Conservation (phyloP, 2,113 vertebrate species). For the Puffinus mauretanicus region DNA sequence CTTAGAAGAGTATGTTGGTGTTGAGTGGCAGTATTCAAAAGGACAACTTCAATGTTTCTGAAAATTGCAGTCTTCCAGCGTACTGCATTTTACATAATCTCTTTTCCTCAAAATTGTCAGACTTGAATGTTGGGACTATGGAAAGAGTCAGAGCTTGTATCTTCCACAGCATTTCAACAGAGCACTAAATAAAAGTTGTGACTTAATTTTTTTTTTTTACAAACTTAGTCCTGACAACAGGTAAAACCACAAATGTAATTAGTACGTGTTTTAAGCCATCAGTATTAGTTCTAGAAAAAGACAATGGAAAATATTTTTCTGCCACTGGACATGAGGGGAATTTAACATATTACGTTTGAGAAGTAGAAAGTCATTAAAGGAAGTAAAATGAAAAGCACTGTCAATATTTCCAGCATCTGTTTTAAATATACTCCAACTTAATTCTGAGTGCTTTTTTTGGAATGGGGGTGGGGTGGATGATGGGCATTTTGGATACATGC, state of each 20-base stretch:
- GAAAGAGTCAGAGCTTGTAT: background rate
- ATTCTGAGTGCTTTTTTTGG: background rate
- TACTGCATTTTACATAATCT: background rate
- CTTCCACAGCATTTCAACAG: background rate
- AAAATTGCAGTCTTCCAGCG: background rate
- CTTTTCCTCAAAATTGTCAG: background rate
- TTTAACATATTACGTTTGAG: background rate
- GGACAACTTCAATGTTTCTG: background rate
- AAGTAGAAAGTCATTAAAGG: background rate
- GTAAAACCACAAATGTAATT: background rate
- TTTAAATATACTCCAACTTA: background rate
- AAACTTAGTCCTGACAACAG: background rate
- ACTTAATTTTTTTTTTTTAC: background rate
- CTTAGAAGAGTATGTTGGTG: background rate
- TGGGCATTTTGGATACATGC: background rate
- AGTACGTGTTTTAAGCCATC: background rate
- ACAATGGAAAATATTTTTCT: background rate
- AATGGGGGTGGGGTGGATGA: background rate
- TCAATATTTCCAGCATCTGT: background rate
- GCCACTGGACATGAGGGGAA: background rate
- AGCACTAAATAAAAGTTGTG: background rate
- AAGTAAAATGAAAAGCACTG: background rate
- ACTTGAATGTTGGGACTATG: background rate
- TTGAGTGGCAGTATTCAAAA: background rate
- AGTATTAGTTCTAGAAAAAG: background rate